Conservation (phyloP, 2,888 invertebrate species). For the Microctonus aethiopoides region DNA sequence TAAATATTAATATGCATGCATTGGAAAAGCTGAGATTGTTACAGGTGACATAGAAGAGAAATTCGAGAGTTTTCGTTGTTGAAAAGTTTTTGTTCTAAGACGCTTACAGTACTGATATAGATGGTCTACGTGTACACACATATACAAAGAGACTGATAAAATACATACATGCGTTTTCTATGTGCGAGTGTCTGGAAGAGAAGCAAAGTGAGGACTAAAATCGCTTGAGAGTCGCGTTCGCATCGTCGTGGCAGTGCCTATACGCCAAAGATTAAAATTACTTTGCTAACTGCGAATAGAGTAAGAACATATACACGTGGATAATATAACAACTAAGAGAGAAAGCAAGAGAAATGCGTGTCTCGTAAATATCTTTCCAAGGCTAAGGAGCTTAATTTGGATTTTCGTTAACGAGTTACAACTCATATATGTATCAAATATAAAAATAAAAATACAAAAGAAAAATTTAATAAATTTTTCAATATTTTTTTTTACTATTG, state of each 20-base stretch:
- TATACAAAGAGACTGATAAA: constrained; percentile 63
- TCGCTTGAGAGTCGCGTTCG: constrained; percentile 28
- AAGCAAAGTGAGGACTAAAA: constrained; percentile 23
- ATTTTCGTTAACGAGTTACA: constrained; percentile 67
- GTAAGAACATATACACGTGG: constrained; percentile 33
- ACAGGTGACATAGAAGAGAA: constrained; percentile 25
- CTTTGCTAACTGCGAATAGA: constrained; percentile 57
- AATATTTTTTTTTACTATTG: background rate
- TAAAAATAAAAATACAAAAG: background rate
- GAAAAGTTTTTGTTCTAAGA: constrained; percentile 64
- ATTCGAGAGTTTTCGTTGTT: constrained; percentile 19
- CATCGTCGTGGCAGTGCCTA: constrained; percentile 40
- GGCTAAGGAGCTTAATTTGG: constrained; percentile 67
- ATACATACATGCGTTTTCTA: constrained; percentile 32
- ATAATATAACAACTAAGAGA: constrained; percentile 34
- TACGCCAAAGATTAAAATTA: constrained; percentile 65
- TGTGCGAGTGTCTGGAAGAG: constrained; percentile 10
- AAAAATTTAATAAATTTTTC: background rate
- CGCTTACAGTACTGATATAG: constrained; percentile 59
- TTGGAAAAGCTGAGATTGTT: background rate
- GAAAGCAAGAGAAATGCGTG: constrained; percentile 43
- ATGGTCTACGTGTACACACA: constrained; percentile 60
- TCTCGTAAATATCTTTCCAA: constrained; percentile 63
- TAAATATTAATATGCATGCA: background rate
- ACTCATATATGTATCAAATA: background rate